These are phyloP conservation scores for Lasioglossum leucozonium DNA, from an alignment of 2,888 invertebrate species.

Conservation along the genomic window DNA sequence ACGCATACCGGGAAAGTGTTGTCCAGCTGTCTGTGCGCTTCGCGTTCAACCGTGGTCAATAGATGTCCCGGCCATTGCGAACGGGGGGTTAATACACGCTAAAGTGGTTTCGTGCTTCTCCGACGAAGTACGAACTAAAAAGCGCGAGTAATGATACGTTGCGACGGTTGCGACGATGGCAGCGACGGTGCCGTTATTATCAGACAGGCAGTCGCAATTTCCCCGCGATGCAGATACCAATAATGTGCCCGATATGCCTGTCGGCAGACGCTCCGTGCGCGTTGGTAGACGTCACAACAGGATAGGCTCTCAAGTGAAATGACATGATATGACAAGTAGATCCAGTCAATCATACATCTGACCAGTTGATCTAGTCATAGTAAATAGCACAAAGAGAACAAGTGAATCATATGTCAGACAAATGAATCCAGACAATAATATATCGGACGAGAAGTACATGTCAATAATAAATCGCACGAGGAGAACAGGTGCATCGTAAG, in stretches of 20 bases:
- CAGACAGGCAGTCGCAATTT: constrained; percentile 20
- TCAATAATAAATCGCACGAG: neutral
- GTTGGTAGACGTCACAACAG: no score
- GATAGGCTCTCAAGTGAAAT: neutral
- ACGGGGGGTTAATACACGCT: constrained; percentile 35
- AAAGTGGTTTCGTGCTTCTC: constrained; percentile 40
- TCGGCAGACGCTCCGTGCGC: no score
- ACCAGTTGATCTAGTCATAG: neutral
- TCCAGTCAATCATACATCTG: neutral
- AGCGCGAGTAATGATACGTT: constrained; percentile 23
- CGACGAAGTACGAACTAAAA: constrained; percentile 18
- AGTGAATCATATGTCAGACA: neutral
- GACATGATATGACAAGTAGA: neutral
- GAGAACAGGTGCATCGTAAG: neutral
- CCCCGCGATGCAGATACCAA: neutral
- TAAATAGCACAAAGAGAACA: neutral
- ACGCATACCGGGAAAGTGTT: neutral
- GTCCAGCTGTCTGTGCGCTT: neutral
- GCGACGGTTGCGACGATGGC: neutral
- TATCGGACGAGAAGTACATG: neutral
- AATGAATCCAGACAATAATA: neutral
- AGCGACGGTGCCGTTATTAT: constrained; percentile 5
- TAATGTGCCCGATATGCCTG: no score
- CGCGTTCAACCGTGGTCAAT: neutral
- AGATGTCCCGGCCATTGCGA: neutral